These are phyloP conservation scores for Oxyruncus cristatus DNA, from an alignment of 2,113 vertebrate species.

Conservation along the genomic window DNA sequence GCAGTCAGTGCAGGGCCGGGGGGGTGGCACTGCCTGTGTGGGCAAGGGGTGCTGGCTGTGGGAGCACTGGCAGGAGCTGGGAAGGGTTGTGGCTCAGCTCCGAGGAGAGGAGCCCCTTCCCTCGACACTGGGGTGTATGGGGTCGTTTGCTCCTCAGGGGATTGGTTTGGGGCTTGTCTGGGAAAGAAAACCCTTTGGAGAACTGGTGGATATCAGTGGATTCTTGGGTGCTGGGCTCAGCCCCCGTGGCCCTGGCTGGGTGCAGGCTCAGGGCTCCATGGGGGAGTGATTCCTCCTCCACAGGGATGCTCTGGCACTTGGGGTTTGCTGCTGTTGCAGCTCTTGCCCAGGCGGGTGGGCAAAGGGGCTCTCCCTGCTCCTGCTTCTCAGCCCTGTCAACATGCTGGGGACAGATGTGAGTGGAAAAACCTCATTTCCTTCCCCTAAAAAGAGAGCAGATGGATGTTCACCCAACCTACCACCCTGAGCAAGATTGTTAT, in stretches of 20 bases:
- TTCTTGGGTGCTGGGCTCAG: background rate
- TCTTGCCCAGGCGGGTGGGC: background rate
- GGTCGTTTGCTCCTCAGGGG: fast-evolving
- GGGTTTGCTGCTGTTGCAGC: background rate
- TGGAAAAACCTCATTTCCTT: background rate
- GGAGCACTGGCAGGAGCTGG: background rate
- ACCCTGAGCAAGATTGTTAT: fast-evolving
- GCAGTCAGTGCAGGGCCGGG: background rate
- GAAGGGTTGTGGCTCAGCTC: background rate
- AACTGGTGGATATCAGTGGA: fast-evolving
- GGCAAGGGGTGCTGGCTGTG: background rate
- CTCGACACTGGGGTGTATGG: fast-evolving
- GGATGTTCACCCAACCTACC: background rate
- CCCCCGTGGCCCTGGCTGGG: fast-evolving
- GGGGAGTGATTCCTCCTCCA: background rate
- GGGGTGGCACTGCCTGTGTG: background rate
- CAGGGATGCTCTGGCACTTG: fast-evolving
- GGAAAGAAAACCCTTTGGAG: background rate
- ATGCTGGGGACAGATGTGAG: fast-evolving
- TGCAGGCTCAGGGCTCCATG: background rate
- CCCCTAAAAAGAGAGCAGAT: background rate
- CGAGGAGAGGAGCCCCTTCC: fast-evolving
- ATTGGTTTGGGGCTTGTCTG: background rate
- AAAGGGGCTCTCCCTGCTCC: background rate
- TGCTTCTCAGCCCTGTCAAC: fast-evolving